phyloP scores from a whole-genome alignment of 23 tunicate genomes.

The Styela clava region DNA sequence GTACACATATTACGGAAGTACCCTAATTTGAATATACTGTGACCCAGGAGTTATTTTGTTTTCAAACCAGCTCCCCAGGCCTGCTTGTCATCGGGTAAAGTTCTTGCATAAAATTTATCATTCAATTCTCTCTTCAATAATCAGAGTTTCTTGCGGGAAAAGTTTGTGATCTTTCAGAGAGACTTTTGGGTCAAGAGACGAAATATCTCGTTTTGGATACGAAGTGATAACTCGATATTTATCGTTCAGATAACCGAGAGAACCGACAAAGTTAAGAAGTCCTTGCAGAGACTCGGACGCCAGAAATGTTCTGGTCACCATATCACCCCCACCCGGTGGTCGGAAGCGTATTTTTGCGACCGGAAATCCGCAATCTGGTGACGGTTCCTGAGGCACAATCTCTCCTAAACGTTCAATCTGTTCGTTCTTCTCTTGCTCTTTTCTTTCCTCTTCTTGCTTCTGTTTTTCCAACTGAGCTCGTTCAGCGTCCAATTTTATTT shows the following conservation, averaged over 20 bases:
- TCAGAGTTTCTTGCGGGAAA: conserved; percentile 68
- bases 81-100: no score
- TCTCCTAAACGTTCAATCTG: conserved; percentile 29
- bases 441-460: conserved; percentile 43
- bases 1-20: no score
- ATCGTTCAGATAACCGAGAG: conserved; percentile 50
- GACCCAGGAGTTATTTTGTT: no score
- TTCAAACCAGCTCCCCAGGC: no score
- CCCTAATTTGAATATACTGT: no score
- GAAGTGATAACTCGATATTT: conserved; percentile 54
- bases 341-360: conserved; percentile 76
- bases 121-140: conserved; percentile 64
- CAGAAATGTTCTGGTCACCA: conserved; percentile 51
- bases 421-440: conserved; percentile 35
- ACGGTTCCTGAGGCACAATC: conserved; percentile 79
- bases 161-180: conserved; percentile 52
- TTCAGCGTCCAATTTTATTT: conserved; percentile 17
- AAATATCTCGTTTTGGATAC: conserved; percentile 68
- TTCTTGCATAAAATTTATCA: no score
- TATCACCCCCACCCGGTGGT: conserved; percentile 67
- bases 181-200: conserved; percentile 23
- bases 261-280: conserved; percentile 73
- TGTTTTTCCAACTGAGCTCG: conserved; percentile 6
- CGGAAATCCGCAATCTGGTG: conserved; percentile 43
- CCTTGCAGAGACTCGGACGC: conserved; percentile 49